Percentiles rank a stretch among this genome's conserved stretches.
These are phyloP conservation scores for Ianthella basta DNA, from an alignment of 37 sponge, comb jelly and placozoan species.

Conservation along the genomic window DNA sequence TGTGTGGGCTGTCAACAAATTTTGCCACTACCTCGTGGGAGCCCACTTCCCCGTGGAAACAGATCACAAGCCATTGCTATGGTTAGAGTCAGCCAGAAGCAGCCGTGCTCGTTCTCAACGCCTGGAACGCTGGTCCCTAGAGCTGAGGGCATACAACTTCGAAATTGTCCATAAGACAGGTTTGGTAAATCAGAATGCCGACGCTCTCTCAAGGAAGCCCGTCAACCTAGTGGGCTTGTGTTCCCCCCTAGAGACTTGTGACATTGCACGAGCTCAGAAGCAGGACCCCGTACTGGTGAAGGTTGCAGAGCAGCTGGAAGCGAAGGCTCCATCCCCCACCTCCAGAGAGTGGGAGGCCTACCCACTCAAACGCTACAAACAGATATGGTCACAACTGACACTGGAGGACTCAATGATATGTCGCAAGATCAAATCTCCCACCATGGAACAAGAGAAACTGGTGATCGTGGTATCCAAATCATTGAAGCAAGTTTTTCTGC, in stretches of 20 bases:
- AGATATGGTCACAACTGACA: slow-evolving; percentile 3
- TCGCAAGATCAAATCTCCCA: slow-evolving; percentile 3
- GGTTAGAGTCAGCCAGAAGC: background rate
- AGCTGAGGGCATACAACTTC: slow-evolving; percentile 5
- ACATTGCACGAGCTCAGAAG: background rate
- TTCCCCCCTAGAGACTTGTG: background rate
- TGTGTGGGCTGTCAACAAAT: slow-evolving; percentile 5
- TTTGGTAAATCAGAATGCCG: background rate
- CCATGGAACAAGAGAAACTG: background rate
- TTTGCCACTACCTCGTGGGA: slow-evolving; percentile 17
- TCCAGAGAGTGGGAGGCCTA: background rate
- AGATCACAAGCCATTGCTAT: slow-evolving; percentile 27
- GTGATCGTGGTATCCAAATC: slow-evolving; percentile 5
- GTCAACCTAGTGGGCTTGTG: background rate
- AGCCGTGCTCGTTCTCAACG: slow-evolving; percentile 1
- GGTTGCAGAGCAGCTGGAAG: background rate
- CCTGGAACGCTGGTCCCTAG: slow-evolving; percentile 13
- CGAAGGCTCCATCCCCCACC: background rate
- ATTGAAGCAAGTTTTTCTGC: background rate
- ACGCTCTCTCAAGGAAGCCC: background rate
- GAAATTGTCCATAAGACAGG: background rate
- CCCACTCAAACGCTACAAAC: slow-evolving; percentile 1
- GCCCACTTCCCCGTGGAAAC: slow-evolving; percentile 12
- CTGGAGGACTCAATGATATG: background rate
- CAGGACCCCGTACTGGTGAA: background rate